Evolutionary conservation across 2,797 vertebrate species (phyloP), one percentile per base, ranked within the genome.

Genomic region (Podargus strigoides): DNA sequence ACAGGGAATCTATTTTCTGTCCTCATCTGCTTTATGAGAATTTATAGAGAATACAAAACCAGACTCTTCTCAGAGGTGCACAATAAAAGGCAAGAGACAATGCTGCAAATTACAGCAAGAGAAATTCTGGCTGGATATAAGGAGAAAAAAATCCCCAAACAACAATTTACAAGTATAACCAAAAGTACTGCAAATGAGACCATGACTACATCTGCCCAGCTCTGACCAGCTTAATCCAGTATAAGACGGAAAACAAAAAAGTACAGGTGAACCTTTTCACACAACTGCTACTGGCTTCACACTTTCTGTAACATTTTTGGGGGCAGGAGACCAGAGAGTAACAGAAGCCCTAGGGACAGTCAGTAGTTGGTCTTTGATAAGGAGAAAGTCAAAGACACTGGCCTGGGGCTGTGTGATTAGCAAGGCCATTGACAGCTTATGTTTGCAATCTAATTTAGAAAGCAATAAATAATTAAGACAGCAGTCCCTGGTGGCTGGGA

Each of bases 401-500:
- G 41, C 74, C 62, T 66, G 41, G 37, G 53, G 70, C 30, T 69
- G 0, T n/a, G 75, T 39, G 46, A 53, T 87, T 92, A 90, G 30
- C 55, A 76, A 36, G 24, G n/a, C 47, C 46, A 53, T 76, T 58
- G 63, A 53, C 70, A 62, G 46, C 3, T 87, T 67, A 28, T 20
- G 22, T 58, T 66, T 89, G 44, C 46, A 68, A 15, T 41, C 74
- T 68, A 58, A 76, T 53, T 82, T 58, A 75, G 34, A 72, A 92
- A 91, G 77, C 81, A 89, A 89, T 86, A 74, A 84, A 63, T 87
- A 87, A 59, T 85, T 60, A 81, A 92, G 60, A 53, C 37, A 68
- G 13, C 13, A 59, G 49, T 52, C 55, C 16, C 77, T 72, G 30
- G 58, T 21, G 46, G 14, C 17, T 58, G n/a, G 34, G n/a, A 58